Conservation (phyloP, 35 echinoderm and acorn worm species). For the Ophiothrix spiculata region DNA sequence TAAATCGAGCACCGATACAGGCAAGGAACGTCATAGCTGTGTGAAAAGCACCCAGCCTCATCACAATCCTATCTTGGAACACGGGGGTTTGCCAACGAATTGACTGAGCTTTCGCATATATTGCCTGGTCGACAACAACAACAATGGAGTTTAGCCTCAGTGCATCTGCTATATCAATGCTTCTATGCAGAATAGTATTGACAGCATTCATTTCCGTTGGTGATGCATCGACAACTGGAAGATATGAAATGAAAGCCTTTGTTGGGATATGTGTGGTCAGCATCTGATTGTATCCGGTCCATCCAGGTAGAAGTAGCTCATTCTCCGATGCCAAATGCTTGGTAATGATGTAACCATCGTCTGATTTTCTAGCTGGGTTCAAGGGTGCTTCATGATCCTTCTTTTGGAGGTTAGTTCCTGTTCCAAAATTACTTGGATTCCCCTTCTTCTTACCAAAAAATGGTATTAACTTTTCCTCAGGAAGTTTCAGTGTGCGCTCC, state of each 20-base stretch:
- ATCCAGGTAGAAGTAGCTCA: constrained; percentile 24
- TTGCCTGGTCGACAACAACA: constrained; percentile 64
- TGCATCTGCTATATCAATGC: constrained; percentile 41
- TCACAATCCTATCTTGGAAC: neutral
- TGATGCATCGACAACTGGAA: constrained; percentile 48
- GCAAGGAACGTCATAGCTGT: constrained; percentile 30
- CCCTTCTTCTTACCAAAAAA: neutral
- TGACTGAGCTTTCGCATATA: constrained; percentile 1
- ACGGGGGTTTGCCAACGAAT: neutral
- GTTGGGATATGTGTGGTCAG: constrained; percentile 22
- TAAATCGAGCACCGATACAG: constrained; percentile 37
- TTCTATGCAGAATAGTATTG: constrained; percentile 59
- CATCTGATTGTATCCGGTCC: constrained; percentile 55
- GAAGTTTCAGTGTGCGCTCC: neutral
- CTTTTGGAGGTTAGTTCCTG: neutral
- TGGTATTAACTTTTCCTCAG: neutral
- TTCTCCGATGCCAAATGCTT: too few species aligned
- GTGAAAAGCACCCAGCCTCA: constrained; percentile 35
- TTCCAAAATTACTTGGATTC: neutral
- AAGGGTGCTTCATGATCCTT: neutral
- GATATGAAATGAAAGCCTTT: constrained; percentile 48
- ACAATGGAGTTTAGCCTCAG: constrained; percentile 45
- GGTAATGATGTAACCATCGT: neutral
- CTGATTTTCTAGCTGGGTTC: neutral
- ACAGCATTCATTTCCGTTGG: constrained; percentile 61